A percentile compares a stretch with the other conserved stretches of the same genome.
Conservation (phyloP, 2,888 invertebrate species). For the Dinocampus coccinellae region DNA sequence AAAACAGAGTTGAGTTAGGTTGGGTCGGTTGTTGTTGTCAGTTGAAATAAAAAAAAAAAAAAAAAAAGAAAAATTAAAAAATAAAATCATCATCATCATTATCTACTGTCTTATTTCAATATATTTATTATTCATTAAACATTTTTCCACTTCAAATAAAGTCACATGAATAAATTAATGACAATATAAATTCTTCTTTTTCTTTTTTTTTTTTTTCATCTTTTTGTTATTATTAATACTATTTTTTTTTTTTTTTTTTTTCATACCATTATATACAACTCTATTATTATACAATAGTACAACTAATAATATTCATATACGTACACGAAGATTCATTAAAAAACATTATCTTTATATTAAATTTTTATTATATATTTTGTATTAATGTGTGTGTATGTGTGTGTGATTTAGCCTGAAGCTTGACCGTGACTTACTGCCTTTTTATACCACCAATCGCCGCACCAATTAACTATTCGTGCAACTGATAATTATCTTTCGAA, state of each 20-base stretch:
- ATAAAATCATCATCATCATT: conserved; percentile 7
- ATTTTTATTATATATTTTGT: background rate
- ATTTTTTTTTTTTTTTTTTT: too few species aligned
- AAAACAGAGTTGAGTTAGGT: background rate
- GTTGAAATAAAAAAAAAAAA: background rate
- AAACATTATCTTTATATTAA: background rate
- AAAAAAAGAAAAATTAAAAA: background rate
- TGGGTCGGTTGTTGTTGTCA: background rate
- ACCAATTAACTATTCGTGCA: conserved; percentile 35
- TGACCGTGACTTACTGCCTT: conserved; percentile 29
- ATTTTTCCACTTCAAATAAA: background rate
- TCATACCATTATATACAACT: too few species aligned
- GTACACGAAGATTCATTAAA: background rate
- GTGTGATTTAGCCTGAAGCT: background rate
- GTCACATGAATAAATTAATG: background rate
- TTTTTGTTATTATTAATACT: too few species aligned
- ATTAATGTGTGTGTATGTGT: background rate
- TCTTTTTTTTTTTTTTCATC: too few species aligned
- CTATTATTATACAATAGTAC: background rate
- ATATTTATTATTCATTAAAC: background rate
- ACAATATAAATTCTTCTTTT: background rate
- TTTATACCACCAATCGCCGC: conserved; percentile 29
- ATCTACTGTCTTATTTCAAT: conserved; percentile 12
- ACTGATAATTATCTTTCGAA: conserved; percentile 37
- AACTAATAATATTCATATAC: conserved; percentile 1